phyloP scores from a whole-genome alignment of 2,797 vertebrate genomes.

The Myotis findleyi region DNA sequence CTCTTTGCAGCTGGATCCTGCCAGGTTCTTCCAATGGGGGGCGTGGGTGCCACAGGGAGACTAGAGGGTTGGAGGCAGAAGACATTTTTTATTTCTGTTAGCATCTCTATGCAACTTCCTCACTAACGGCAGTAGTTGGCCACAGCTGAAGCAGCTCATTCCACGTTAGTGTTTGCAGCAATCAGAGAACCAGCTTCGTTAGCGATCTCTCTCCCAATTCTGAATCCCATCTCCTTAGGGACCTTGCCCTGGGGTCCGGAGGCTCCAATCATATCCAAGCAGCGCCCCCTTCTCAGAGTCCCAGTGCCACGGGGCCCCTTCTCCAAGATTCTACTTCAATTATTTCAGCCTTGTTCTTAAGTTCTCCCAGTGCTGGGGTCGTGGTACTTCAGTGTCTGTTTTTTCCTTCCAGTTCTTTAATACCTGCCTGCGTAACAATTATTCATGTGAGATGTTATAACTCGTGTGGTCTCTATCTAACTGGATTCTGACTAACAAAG shows the following conservation, averaged over 20 bases:
- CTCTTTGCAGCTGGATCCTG: neutral
- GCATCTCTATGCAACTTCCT: neutral
- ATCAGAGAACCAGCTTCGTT: neutral
- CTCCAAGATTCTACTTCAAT: neutral
- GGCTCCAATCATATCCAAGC: neutral
- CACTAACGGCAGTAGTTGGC: too few relatives aligned
- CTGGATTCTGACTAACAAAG: conserved; percentile 7
- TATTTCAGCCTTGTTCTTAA: neutral
- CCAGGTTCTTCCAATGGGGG: neutral
- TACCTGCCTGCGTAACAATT: neutral
- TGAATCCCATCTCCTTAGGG: neutral
- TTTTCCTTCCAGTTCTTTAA: neutral
- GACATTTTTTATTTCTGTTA: neutral
- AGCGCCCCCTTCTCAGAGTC: neutral
- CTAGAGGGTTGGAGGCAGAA: rapidly evolving
- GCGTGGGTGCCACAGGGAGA: neutral
- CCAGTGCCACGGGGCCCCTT: neutral
- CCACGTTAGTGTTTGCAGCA: neutral
- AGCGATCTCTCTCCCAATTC: neutral
- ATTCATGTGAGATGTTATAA: neutral
- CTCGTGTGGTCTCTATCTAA: neutral
- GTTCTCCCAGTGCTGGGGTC: neutral
- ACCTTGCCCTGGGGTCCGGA: neutral
- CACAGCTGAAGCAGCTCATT: neutral
- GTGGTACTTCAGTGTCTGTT: neutral